phyloP scores from a whole-genome alignment of 2,113 vertebrate species.

The Rissa tridactyla region DNA sequence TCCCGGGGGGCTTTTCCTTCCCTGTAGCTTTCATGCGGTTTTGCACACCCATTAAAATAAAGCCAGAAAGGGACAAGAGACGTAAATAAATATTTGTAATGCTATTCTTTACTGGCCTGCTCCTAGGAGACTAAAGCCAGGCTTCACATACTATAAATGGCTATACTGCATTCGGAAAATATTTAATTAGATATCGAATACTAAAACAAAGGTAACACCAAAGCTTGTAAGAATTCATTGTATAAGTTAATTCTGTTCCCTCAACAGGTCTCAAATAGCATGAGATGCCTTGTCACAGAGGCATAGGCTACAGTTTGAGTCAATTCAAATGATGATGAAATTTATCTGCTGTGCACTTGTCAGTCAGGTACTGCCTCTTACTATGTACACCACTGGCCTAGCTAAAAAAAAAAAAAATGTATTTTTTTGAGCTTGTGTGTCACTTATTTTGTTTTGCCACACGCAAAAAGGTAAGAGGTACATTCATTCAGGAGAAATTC shows the following conservation, averaged over 20 bases:
- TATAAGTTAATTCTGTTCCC: neutral
- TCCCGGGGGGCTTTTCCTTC: neutral
- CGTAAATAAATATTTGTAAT: conserved; percentile 55
- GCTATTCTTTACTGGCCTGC: conserved; percentile 25
- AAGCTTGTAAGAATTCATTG: neutral
- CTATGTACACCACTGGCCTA: neutral
- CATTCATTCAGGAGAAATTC: neutral
- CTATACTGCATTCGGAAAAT: neutral
- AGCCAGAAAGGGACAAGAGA: conserved; percentile 13
- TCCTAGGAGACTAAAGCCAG: conserved; percentile 36
- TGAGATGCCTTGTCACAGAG: neutral
- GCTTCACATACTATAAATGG: neutral
- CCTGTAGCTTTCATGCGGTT: conserved; percentile 6
- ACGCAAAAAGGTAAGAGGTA: neutral
- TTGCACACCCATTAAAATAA: conserved; percentile 28
- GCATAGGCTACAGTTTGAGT: neutral
- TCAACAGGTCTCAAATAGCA: neutral
- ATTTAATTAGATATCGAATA: conserved; percentile 10
- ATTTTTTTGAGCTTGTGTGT: neutral
- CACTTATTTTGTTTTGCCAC: neutral
- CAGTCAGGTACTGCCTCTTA: neutral
- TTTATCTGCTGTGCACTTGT: neutral
- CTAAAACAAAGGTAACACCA: neutral
- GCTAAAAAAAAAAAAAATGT: neutral
- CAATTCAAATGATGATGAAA: neutral